These are phyloP conservation scores for Syngnathoides biaculeatus DNA, from an alignment of 2,113 vertebrate genomes.

Conservation along the genomic window DNA sequence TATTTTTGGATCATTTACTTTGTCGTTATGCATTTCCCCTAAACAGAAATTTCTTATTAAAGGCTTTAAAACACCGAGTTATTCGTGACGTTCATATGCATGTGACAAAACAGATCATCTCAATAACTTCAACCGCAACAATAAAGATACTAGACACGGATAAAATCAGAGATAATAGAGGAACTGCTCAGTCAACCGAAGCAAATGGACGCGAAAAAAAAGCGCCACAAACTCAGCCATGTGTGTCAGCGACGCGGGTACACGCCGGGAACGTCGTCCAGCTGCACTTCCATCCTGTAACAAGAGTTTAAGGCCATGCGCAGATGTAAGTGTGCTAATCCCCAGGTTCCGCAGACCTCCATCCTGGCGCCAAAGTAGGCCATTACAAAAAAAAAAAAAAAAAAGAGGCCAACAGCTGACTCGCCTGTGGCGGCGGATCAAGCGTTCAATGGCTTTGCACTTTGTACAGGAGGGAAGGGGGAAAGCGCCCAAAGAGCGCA, in stretches of 20 bases:
- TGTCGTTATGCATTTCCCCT: not conserved
- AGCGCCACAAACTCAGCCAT: not conserved
- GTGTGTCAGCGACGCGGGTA: not conserved
- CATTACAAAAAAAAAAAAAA: constrained; percentile 27
- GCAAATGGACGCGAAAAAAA: not conserved
- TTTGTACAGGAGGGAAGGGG: constrained; percentile 30
- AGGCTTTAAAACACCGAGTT: not conserved
- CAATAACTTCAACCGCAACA: not conserved
- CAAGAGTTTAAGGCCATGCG: constrained; percentile 7
- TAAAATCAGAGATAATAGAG: not conserved
- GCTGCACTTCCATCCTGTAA: constrained; percentile 17
- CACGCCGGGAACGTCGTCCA: not conserved
- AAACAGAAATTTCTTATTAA: not conserved
- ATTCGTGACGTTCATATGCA: not conserved
- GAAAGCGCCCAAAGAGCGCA: not conserved
- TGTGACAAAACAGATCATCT: not conserved
- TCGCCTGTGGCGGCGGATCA: constrained; percentile 62
- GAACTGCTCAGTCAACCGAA: not conserved
- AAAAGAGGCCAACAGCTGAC: constrained; percentile 65
- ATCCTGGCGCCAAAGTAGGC: constrained; percentile 61
- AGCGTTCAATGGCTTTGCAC: constrained; percentile 43
- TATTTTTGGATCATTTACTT: not conserved
- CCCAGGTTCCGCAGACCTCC: constrained; percentile 42
- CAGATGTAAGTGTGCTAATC: constrained; percentile 41
- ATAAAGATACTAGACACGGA: not conserved